Percentiles rank a stretch among this genome's conserved stretches.
These are phyloP conservation scores for Apamea crenata DNA, from an alignment of 2,888 invertebrate genomes.

Conservation along the genomic window DNA sequence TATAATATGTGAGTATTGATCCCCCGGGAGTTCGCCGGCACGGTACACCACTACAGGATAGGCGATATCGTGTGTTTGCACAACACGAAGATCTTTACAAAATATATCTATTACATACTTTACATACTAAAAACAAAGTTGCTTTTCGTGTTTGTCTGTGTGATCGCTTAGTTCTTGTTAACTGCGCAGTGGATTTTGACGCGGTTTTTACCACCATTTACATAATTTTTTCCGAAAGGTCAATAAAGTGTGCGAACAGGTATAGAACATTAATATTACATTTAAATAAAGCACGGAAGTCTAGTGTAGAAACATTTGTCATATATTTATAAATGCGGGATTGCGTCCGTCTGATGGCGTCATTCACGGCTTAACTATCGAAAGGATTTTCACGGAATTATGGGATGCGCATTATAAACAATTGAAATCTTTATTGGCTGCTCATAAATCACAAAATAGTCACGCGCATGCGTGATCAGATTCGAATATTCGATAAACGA, in stretches of 20 bases:
- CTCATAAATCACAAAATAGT: background rate
- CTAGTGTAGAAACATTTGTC: too few relatives aligned
- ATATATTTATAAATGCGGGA: background rate
- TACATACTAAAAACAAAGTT: background rate
- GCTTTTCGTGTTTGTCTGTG: too few relatives aligned
- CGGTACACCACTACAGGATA: background rate
- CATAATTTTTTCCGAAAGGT: background rate
- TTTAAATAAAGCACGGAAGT: background rate
- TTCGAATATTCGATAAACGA: background rate
- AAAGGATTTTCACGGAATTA: background rate
- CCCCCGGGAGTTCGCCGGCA: background rate
- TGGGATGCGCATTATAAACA: background rate
- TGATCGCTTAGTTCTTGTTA: too few relatives aligned
- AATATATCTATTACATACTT: too few relatives aligned
- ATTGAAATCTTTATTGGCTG: background rate
- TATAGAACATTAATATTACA: too few relatives aligned
- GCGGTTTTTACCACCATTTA: background rate
- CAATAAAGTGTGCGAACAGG: background rate
- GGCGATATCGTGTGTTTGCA: background rate
- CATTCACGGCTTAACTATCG: background rate
- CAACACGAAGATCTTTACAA: background rate
- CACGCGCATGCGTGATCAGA: background rate
- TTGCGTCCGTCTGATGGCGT: background rate
- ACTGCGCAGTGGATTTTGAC: too few relatives aligned
- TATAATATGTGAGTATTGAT: slow-evolving; percentile 38